Evolutionary conservation across 2,113 vertebrate species (phyloP).

Genomic region (Zingel zingel): DNA sequence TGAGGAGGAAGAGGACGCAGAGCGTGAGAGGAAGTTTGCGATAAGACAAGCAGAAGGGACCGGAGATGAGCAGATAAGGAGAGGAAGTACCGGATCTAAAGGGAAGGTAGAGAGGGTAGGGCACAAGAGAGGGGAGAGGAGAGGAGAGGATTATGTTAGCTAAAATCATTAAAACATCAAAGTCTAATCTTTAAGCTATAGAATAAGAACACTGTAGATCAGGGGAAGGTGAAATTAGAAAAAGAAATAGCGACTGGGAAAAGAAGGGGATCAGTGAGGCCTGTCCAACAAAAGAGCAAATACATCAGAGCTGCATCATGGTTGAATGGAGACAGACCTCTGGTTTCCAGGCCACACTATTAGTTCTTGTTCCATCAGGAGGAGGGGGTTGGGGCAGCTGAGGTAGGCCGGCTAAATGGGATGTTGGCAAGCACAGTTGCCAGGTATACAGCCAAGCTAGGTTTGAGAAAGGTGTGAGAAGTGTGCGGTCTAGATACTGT

Average conservation of each 20-base stretch:
- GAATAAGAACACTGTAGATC: background rate
- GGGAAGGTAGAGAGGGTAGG: slow-evolving; percentile 37
- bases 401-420: slow-evolving; percentile 16
- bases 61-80: slow-evolving; percentile 47
- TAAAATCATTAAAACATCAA: background rate
- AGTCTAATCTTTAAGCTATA: background rate
- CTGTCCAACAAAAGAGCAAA: slow-evolving; percentile 32
- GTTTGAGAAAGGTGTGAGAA: slow-evolving; percentile 6
- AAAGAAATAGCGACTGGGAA: background rate
- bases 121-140: slow-evolving; percentile 21
- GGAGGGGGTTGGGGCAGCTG: slow-evolving; percentile 8
- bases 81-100: slow-evolving; percentile 43
- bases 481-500: background rate
- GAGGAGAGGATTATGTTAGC: no score
- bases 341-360: slow-evolving; percentile 39
- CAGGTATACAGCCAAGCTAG: slow-evolving; percentile 6
- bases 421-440: slow-evolving; percentile 1
- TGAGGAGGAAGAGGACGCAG: slow-evolving; percentile 34
- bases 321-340: slow-evolving; percentile 48
- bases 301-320: slow-evolving; percentile 27
- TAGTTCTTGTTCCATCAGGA: slow-evolving; percentile 33
- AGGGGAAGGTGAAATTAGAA: background rate
- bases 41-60: slow-evolving; percentile 29
- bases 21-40: slow-evolving; percentile 36
- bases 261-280: slow-evolving; percentile 5